These are phyloP conservation scores for Peromyscus polionotus DNA, from an alignment of 2,113 vertebrate species.

Conservation along the genomic window DNA sequence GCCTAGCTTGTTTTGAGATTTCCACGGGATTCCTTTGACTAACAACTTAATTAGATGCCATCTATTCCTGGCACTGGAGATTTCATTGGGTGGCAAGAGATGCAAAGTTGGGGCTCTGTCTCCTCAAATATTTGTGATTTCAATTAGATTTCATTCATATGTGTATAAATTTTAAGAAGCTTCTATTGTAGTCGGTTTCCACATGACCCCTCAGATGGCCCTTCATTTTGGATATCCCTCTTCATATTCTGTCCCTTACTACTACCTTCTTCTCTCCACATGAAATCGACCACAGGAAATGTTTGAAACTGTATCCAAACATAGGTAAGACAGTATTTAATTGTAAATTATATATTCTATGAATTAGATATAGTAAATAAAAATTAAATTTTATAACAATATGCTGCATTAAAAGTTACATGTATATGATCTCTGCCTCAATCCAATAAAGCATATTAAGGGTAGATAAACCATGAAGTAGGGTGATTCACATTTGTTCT, in stretches of 20 bases:
- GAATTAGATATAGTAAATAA: not conserved
- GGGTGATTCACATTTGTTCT: not conserved
- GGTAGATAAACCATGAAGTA: not conserved
- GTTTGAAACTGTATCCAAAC: not conserved
- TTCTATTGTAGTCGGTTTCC: not conserved
- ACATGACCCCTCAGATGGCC: not conserved
- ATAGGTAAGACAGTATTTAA: not conserved
- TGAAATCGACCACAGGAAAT: not conserved
- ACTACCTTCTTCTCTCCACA: not conserved
- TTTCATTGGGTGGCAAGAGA: not conserved
- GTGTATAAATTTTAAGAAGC: not conserved
- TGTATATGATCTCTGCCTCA: not conserved
- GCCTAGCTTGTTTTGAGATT: too few species aligned
- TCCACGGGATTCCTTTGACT: not conserved
- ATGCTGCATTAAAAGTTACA: not conserved
- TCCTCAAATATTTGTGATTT: not conserved
- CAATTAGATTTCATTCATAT: not conserved
- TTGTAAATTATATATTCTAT: not conserved
- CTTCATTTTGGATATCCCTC: not conserved
- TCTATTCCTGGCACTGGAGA: too few species aligned
- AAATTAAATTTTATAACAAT: not conserved
- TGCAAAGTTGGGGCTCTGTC: not conserved
- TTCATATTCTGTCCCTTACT: not conserved
- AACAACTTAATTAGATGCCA: not conserved
- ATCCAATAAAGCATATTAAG: not conserved